These are phyloP conservation scores for Scaptomyza cyrtandrae DNA, from an alignment of 2,888 invertebrate genomes.

Conservation along the genomic window DNA sequence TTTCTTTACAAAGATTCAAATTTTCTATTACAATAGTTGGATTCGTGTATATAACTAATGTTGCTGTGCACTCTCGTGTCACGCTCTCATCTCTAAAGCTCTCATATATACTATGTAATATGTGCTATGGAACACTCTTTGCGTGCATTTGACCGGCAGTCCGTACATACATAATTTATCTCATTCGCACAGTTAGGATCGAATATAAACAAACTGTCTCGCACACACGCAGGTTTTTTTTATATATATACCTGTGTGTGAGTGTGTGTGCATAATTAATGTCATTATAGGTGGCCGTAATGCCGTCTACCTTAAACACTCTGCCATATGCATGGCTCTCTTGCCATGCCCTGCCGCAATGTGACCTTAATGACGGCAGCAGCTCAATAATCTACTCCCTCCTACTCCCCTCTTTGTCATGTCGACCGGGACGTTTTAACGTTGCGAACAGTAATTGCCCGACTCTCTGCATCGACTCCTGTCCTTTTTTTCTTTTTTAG, in stretches of 20 bases:
- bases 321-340: constrained; percentile 4
- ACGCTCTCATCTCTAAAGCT: constrained; percentile 4
- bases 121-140: constrained; percentile 6
- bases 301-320: constrained; percentile 43
- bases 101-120: too few species aligned
- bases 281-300: constrained; percentile 69
- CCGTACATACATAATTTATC: constrained; percentile 15
- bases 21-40: too few species aligned
- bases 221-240: constrained; percentile 6
- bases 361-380: constrained; percentile 67
- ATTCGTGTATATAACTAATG: too few species aligned
- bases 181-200: constrained; percentile 19
- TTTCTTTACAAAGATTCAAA: too few species aligned
- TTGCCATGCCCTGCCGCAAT: constrained; percentile 56
- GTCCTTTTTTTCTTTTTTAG: background rate
- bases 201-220: constrained; percentile 11
- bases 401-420: background rate
- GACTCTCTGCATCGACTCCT: background rate
- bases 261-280: constrained; percentile 66
- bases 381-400: constrained; percentile 24
- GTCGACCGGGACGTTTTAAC: too few species aligned
- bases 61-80: background rate
- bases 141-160: constrained; percentile 30
- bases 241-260: too few species aligned
- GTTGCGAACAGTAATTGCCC: constrained; percentile 16